These are phyloP conservation scores for Dascillus cervinus DNA, from an alignment of 2,888 invertebrate species.

Conservation along the genomic window DNA sequence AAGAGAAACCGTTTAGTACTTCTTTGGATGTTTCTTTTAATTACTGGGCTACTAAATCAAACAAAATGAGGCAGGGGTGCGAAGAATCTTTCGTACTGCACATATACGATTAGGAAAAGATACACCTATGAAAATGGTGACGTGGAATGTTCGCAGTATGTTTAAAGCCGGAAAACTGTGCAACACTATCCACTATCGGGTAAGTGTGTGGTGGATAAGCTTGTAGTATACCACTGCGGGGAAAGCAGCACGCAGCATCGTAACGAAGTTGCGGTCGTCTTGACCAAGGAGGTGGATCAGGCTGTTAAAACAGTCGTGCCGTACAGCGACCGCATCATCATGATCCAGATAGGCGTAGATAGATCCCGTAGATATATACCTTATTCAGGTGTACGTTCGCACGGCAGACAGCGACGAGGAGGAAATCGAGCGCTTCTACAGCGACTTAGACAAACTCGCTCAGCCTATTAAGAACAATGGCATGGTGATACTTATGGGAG, in stretches of 20 bases:
- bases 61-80: constrained; percentile 1
- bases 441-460: neutral
- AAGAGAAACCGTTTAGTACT: no score
- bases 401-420: neutral
- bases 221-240: constrained; percentile 11
- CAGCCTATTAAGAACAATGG: neutral
- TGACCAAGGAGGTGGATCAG: neutral
- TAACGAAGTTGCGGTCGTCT: constrained; percentile 9
- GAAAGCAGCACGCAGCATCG: constrained; percentile 9
- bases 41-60: no score
- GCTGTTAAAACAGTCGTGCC: constrained; percentile 7
- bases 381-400: constrained; percentile 1
- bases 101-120: no score
- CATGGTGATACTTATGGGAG: neutral
- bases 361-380: neutral
- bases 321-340: constrained; percentile 8
- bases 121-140: constrained; percentile 3
- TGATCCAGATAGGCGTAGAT: constrained; percentile 10
- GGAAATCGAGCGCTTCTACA: constrained; percentile 1
- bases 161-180: constrained; percentile 5
- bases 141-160: constrained; percentile 6
- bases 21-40: no score
- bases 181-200: constrained; percentile 5
- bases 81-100: constrained; percentile 3
- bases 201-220: constrained; percentile 4